Percentiles rank a stretch among this genome's conserved stretches.
Evolutionary conservation across 1,140 invertebrate genomes (phyloP).

Genomic region (Lucilia sericata): DNA sequence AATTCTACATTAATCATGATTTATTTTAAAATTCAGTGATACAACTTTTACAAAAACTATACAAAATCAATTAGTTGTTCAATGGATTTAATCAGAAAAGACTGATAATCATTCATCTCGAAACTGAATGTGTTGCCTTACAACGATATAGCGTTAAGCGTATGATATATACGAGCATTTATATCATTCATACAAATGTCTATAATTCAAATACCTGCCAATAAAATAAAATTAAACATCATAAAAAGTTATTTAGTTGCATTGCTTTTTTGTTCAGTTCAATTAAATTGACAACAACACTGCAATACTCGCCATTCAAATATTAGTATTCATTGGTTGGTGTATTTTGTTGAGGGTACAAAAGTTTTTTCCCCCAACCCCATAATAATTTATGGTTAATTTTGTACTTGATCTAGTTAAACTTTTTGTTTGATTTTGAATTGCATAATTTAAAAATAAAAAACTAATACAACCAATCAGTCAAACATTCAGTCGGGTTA

Average conservation of each 20-base stretch:
- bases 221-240: background rate
- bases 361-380: background rate
- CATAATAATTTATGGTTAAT: background rate
- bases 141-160: background rate
- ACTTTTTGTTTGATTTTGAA: background rate
- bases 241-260: background rate
- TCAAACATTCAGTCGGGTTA: too few species aligned
- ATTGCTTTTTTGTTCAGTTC: background rate
- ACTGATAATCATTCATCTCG: too few species aligned
- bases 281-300: constrained; percentile 7
- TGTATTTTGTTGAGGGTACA: background rate
- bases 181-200: too few species aligned
- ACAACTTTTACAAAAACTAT: too few species aligned
- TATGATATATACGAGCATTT: background rate
- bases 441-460: too few species aligned
- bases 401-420: constrained; percentile 6
- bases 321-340: background rate
- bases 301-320: background rate
- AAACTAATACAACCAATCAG: too few species aligned
- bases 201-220: background rate
- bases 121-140: background rate
- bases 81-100: too few species aligned
- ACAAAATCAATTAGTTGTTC: too few species aligned
- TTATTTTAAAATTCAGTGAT: too few species aligned
- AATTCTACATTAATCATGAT: too few species aligned